These are phyloP conservation scores for Harmothoe impar DNA, from an alignment of 2,888 invertebrate genomes.

Conservation along the genomic window DNA sequence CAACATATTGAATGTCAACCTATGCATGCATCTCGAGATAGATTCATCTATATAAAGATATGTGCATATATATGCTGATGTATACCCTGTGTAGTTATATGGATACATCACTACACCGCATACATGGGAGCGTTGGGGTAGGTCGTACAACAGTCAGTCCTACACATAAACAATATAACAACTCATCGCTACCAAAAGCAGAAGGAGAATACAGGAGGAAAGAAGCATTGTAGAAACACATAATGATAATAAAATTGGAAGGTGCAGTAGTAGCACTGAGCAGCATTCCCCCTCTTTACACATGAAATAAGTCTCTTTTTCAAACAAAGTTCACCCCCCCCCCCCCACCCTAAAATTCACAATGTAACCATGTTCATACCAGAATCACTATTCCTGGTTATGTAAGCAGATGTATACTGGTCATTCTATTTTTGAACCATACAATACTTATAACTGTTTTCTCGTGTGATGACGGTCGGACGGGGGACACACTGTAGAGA, in stretches of 20 bases:
- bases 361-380: not conserved
- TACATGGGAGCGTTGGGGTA: not conserved
- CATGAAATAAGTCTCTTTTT: not conserved
- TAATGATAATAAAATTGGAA: constrained; percentile 37
- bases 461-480: not conserved
- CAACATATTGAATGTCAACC: not conserved
- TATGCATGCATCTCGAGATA: not conserved
- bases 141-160: not conserved
- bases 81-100: not conserved
- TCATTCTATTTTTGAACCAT: not conserved
- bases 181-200: constrained; percentile 39
- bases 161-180: not conserved
- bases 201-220: not conserved
- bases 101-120: not conserved
- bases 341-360: not conserved
- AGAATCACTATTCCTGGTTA: too few species aligned
- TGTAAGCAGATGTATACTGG: not conserved
- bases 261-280: constrained; percentile 51
- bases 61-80: not conserved
- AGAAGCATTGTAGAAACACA: not conserved
- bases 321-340: not conserved
- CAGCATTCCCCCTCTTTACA: not conserved
- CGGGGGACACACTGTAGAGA: not conserved
- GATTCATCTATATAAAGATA: not conserved
- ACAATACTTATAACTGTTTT: not conserved